Conservation (phyloP, 2,797 vertebrate species). For the Hoplostethus mediterraneus region DNA sequence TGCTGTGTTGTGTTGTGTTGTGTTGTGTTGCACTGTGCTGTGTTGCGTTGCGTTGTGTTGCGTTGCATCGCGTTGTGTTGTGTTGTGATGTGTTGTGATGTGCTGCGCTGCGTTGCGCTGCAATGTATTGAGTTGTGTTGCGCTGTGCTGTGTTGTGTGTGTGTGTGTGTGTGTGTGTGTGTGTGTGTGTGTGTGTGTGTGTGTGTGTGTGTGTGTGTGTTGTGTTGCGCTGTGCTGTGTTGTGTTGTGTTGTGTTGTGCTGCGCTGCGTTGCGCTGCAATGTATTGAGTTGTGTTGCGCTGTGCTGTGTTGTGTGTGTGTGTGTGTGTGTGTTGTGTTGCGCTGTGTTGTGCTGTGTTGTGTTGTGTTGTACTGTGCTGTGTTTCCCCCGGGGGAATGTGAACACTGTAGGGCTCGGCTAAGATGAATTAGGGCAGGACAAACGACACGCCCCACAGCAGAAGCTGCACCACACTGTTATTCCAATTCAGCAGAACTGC, state of each 20-base stretch:
- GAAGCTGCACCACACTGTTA: constrained; percentile 70
- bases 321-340: constrained; percentile 50
- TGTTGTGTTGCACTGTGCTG: too few relatives aligned
- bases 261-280: too few relatives aligned
- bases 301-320: constrained; percentile 38
- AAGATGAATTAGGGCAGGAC: constrained; percentile 84
- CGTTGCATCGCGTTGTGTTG: too few relatives aligned
- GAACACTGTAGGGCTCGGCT: constrained; percentile 62
- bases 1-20: constrained; percentile 41
- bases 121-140: too few relatives aligned
- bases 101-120: too few relatives aligned
- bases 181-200: too few relatives aligned
- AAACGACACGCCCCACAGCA: constrained; percentile 73
- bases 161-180: too few relatives aligned
- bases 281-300: constrained; percentile 22
- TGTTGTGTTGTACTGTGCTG: constrained; percentile 23
- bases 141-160: too few relatives aligned
- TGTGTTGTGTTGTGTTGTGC: constrained; percentile 42
- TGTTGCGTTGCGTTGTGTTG: too few relatives aligned
- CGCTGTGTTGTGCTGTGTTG: constrained; percentile 34
- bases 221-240: constrained; percentile 43
- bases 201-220: too few relatives aligned
- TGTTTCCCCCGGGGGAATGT: constrained; percentile 55
- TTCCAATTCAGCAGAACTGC: constrained; percentile 80
- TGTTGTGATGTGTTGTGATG: too few relatives aligned